Percentiles rank a stretch among this genome's conserved stretches.
Evolutionary conservation across 2,113 vertebrate species (phyloP).

Genomic region (Erpornis zantholeuca): DNA sequence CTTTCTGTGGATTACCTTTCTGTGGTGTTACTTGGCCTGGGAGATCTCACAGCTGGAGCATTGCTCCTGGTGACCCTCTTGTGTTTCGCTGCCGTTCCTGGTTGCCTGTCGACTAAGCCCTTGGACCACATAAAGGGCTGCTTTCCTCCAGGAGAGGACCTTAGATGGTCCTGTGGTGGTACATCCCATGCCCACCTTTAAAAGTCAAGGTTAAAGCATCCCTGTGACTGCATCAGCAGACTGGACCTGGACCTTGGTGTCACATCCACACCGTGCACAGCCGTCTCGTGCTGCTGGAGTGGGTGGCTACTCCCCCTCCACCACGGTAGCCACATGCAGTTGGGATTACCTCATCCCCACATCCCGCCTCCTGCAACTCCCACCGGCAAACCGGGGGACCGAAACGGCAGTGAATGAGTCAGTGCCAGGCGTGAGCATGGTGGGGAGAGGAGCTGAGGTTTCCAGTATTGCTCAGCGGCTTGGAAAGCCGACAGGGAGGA

Average conservation of each 20-base stretch:
- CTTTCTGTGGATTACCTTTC: neutral
- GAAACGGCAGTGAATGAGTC: neutral
- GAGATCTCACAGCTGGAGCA: slow-evolving; percentile 4
- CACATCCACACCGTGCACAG: neutral
- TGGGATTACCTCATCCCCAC: neutral
- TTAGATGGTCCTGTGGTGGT: neutral
- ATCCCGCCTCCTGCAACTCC: neutral
- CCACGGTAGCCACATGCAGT: neutral
- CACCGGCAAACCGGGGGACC: neutral
- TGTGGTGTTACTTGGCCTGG: neutral
- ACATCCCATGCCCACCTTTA: neutral
- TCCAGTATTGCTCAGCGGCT: neutral
- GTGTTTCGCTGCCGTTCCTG: neutral
- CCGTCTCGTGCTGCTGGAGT: neutral
- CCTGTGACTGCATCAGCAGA: neutral
- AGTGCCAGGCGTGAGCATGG: neutral
- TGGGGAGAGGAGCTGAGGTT: neutral
- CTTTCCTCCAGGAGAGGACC: neutral
- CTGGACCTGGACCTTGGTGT: neutral
- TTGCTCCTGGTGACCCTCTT: neutral
- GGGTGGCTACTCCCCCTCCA: neutral
- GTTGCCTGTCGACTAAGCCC: neutral
- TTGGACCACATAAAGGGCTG: neutral
- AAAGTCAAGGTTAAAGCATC: neutral
- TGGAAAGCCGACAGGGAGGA: neutral